Evolutionary conservation across 2,888 invertebrate species (phyloP), one percentile per base, ranked within the genome.

Genomic region (Epinotia nisella): DNA sequence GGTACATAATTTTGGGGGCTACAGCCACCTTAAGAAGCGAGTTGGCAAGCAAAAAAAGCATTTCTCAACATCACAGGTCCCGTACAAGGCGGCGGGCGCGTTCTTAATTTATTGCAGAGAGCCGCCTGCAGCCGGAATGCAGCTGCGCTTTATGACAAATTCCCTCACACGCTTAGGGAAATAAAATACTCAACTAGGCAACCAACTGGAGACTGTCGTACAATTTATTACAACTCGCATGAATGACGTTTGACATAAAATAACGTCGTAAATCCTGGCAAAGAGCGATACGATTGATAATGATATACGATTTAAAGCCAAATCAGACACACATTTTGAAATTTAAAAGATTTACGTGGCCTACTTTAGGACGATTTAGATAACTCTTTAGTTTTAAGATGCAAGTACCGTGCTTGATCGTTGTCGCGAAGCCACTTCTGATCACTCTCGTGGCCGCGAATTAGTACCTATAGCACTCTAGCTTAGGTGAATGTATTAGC

Each of bases 61-160:
- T 82, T 82, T 80, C 80, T 78, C 78, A 80, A 82, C 75, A 80
- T 80, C 79, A 78, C 77, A 79, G 81, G 75, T 56, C 64, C 75
- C 78, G 59, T 77, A 79, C 39, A 79, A 75, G 78, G 79, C 75
- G 24, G 17, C 75, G 74, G 76, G 74, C 70, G 75, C 78, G 76
- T 80, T 78, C 78, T 78, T 79, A 76, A 76, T 79, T 80, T 80
- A 81, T 79, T 78, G 74, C 79, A 68, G 56, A 70, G 58, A 45
- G 70, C 71, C 59, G 66, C 76, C 71, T 76, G 78, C 71, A 41
- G 61, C 59, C 58, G 74, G 78, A 78, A 82, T 81, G 79, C 75
- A 58, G 74, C 62, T 72, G 65, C 75, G 75, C 80, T 82, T 81
- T 83, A 82, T 79, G 80, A 84, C 82, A 82, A 83, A 85, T 85